Base-by-base conservation (phyloP, 2,797 vertebrate species). In the Schizopygopsis pylzovi region DNA sequence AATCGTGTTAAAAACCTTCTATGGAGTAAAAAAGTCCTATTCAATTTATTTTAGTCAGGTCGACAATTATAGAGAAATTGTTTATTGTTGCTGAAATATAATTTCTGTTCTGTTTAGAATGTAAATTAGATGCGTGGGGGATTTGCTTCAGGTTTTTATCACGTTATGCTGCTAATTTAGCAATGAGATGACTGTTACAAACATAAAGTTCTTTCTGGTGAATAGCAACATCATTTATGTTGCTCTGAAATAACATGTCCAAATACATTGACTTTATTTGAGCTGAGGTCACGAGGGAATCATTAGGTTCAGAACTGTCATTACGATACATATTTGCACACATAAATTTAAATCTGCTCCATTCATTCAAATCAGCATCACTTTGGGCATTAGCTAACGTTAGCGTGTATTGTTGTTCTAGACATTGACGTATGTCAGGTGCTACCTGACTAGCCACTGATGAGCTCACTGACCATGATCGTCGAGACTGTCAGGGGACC, bases 381-480 rank as follows among this genome's bases (percentile, higher is more conserved):
- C 86, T 85, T 81, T 84, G 87, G 77, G 87, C 85, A 90, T 87
- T 85, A 73, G 71, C 85, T 86, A 80, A 79, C 70, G 78, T 81
- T 87, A 91, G 86, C 85, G 78, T 89, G 77, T 83, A 89, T 84
- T 67, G 77, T 82, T 85, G 87, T 89, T 90, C 89, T 80, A 79
- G 85, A 91, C 92, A 94, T 94, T 93, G 94, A 95, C 93, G 92
- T 94, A 91, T 94, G 87, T 91, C 94, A 93, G 94, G 94, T 94
- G 95, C 91, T 93, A 93, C 93, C 92, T 94, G 94, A 95, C 92
- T 93, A 91, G 88, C 89, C 89, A 92, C 94, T 94, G 94, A 96
- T 95, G 94, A 91, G 89, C 92, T 94, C 94, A 94, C 94, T 95
- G 94, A 95, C 94, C 95, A 95, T 94, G 95, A 95, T 94, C 92